Percentiles rank a stretch among this genome's conserved stretches.
phyloP scores from a whole-genome alignment of 53 echinoderm and acorn worm species.

The Astropecten irregularis region DNA sequence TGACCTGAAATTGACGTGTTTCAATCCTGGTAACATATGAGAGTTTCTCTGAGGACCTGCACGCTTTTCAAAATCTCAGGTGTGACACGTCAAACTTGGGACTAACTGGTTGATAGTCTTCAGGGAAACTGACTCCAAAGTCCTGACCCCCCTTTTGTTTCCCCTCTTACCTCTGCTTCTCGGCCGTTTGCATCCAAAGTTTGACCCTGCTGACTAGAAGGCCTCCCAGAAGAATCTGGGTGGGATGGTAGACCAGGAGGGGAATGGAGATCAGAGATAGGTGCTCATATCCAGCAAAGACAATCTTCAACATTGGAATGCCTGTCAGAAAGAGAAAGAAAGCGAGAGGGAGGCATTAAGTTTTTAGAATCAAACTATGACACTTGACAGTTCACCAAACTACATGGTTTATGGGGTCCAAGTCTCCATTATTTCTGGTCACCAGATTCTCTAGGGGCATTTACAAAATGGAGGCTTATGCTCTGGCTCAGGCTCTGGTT shows the following conservation, averaged over 20 bases:
- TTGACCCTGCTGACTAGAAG: conserved; percentile 73
- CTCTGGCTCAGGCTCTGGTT: too few species aligned
- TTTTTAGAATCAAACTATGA: not conserved
- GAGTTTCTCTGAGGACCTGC: not conserved
- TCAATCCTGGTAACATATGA: too few species aligned
- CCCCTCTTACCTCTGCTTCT: conserved; percentile 75
- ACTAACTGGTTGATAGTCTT: not conserved
- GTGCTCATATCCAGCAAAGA: conserved; percentile 96
- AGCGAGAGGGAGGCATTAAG: conserved; percentile 3
- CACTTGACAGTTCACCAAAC: too few species aligned
- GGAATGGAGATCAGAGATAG: conserved; percentile 96
- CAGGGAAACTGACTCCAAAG: too few species aligned
- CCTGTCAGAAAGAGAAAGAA: conserved; percentile 65
- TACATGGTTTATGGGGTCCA: not conserved
- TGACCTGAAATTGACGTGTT: too few species aligned
- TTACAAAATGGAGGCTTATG: too few species aligned
- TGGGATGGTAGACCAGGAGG: conserved; percentile 94
- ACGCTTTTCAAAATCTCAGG: not conserved
- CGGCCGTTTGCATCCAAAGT: conserved; percentile 86
- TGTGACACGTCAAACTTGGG: not conserved
- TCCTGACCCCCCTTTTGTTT: too few species aligned
- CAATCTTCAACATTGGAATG: conserved; percentile 99
- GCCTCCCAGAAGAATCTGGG: conserved; percentile 95
- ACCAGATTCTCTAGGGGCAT: too few species aligned
- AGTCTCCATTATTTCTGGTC: too few species aligned